A percentile compares a stretch with the other conserved stretches of the same genome.
phyloP scores from a whole-genome alignment of 1,140 invertebrate genomes.

The Drosophila punjabiensis region DNA sequence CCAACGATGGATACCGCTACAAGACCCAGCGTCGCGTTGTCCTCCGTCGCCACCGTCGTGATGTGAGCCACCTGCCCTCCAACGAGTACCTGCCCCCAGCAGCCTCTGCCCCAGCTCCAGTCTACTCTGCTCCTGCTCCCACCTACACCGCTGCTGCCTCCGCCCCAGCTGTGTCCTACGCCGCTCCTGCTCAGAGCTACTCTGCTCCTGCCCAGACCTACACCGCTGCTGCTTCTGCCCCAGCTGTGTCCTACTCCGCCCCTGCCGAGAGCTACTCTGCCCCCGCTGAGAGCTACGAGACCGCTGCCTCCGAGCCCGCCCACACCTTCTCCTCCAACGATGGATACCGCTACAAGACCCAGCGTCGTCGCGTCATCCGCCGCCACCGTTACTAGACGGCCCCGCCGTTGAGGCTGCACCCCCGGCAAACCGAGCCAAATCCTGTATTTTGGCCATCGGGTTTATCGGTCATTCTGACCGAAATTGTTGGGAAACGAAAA shows the following conservation, averaged over 20 bases:
- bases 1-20: conserved; percentile 23
- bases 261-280: conserved; percentile 46
- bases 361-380: conserved; percentile 69
- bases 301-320: conserved; percentile 66
- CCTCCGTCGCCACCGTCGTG: conserved; percentile 72
- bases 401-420: conserved; percentile 43
- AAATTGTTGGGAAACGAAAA: conserved; percentile 56
- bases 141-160: conserved; percentile 30
- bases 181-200: conserved; percentile 38
- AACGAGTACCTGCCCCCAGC: conserved; percentile 76
- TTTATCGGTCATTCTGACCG: conserved; percentile 36
- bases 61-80: conserved; percentile 69
- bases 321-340: conserved; percentile 62
- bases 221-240: conserved; percentile 44
- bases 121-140: conserved; percentile 42
- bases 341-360: conserved; percentile 76
- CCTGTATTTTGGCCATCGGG: conserved; percentile 32
- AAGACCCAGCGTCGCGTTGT: conserved; percentile 8
- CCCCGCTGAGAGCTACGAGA: conserved; percentile 58
- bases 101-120: conserved; percentile 33
- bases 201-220: conserved; percentile 32
- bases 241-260: conserved; percentile 35
- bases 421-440: conserved; percentile 37
- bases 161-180: conserved; percentile 41
- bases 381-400: conserved; percentile 68